phyloP scores from a whole-genome alignment of 2,888 invertebrate species.

The Lepidochrysops patricia region DNA sequence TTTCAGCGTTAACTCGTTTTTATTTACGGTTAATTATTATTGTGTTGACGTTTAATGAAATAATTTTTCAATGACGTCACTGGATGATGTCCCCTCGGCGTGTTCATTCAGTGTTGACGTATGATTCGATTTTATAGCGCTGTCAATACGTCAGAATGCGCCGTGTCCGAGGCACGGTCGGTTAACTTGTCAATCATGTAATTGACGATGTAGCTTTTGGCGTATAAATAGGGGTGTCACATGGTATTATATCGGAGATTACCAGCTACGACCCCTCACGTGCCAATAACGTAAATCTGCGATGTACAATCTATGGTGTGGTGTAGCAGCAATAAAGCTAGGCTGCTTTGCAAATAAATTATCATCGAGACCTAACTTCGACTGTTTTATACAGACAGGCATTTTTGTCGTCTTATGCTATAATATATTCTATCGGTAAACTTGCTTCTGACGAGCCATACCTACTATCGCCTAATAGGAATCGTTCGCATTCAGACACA shows the following conservation, averaged over 20 bases:
- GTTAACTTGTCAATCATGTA: constrained; percentile 58
- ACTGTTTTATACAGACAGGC: no score
- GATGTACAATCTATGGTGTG: background rate
- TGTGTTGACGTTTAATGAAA: background rate
- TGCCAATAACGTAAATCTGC: background rate
- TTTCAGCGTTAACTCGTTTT: no score
- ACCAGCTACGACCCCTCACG: background rate
- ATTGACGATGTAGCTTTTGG: constrained; percentile 51
- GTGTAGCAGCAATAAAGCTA: background rate
- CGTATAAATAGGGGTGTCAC: constrained; percentile 20
- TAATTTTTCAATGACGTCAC: background rate
- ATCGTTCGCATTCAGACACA: no score
- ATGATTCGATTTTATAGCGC: constrained; percentile 28
- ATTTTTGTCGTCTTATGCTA: no score
- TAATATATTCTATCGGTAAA: no score
- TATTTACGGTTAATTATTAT: background rate
- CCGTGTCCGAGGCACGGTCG: constrained; percentile 33
- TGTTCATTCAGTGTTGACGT: constrained; percentile 23
- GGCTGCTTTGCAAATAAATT: background rate
- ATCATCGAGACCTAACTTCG: no score
- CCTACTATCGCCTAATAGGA: no score
- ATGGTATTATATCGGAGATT: constrained; percentile 10
- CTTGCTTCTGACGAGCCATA: no score
- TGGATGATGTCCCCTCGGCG: background rate
- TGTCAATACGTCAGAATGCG: constrained; percentile 27